A percentile compares a stretch with the other conserved stretches of the same genome.
Conservation (phyloP, 2,113 vertebrate genomes). For the Semnornis frantzii region DNA sequence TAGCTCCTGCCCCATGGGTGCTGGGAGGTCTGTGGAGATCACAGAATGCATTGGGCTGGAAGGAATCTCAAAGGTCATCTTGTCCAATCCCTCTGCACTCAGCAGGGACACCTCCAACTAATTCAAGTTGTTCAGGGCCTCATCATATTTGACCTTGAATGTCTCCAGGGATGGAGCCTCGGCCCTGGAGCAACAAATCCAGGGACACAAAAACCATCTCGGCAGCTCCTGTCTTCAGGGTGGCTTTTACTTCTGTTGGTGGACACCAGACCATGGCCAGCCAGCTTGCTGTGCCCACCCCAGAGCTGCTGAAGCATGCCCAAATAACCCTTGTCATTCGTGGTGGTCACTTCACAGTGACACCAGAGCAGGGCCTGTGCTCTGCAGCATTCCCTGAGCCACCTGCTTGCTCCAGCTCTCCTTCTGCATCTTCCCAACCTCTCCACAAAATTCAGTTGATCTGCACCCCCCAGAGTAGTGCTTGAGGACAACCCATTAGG, state of each 20-base stretch:
- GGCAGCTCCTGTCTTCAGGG: rapidly evolving
- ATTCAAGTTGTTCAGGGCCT: no score
- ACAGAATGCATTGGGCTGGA: no score
- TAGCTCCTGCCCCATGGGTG: background rate
- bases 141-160: no score
- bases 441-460: rapidly evolving
- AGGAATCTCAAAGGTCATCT: no score
- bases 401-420: background rate
- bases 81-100: no score
- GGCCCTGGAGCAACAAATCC: no score
- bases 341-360: background rate
- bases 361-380: background rate
- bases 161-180: no score
- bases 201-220: rapidly evolving
- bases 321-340: rapidly evolving
- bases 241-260: background rate
- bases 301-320: rapidly evolving
- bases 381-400: background rate
- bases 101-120: no score
- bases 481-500: rapidly evolving
- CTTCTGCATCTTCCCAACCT: rapidly evolving
- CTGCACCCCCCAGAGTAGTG: background rate
- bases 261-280: rapidly evolving
- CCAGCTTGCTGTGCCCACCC: background rate
- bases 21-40: background rate